phyloP scores from a whole-genome alignment of 2,888 invertebrate species.

The Boloria euphrosyne region DNA sequence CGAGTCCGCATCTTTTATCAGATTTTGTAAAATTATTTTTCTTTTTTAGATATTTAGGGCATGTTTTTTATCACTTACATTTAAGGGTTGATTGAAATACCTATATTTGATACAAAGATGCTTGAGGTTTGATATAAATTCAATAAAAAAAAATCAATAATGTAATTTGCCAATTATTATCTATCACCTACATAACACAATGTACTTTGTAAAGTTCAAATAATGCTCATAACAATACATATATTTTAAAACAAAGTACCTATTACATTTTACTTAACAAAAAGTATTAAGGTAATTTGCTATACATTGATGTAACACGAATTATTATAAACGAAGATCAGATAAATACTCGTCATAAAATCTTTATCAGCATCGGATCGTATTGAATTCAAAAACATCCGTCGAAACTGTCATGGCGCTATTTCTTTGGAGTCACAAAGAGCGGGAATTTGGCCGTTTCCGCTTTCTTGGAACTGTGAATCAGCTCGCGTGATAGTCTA shows the following conservation, averaged over 20 bases:
- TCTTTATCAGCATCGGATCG: slow-evolving; percentile 23
- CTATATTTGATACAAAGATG: too few relatives aligned
- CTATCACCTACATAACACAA: too few relatives aligned
- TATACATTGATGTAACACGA: too few relatives aligned
- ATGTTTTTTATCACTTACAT: slow-evolving; percentile 2
- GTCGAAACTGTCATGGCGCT: slow-evolving; percentile 35
- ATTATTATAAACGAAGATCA: slow-evolving; percentile 7
- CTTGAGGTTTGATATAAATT: too few relatives aligned
- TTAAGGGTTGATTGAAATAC: neutral
- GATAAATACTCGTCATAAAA: slow-evolving; percentile 12
- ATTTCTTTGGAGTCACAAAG: slow-evolving; percentile 58
- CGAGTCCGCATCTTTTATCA: slow-evolving; percentile 35
- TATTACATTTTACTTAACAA: too few relatives aligned
- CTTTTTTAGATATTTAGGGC: slow-evolving; percentile 50
- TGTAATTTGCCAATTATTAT: too few relatives aligned
- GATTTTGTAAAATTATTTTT: slow-evolving; percentile 23
- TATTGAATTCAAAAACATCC: slow-evolving; percentile 8
- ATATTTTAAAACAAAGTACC: too few relatives aligned
- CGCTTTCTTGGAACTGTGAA: slow-evolving; percentile 78
- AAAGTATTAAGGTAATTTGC: too few relatives aligned
- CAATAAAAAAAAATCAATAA: too few relatives aligned
- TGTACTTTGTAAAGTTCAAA: too few relatives aligned
- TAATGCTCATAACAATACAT: too few relatives aligned
- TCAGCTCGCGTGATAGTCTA: slow-evolving; percentile 73
- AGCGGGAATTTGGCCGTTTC: slow-evolving; percentile 74